Evolutionary conservation across 2,888 invertebrate genomes (phyloP).

Genomic region (Penaeus monodon): DNA sequence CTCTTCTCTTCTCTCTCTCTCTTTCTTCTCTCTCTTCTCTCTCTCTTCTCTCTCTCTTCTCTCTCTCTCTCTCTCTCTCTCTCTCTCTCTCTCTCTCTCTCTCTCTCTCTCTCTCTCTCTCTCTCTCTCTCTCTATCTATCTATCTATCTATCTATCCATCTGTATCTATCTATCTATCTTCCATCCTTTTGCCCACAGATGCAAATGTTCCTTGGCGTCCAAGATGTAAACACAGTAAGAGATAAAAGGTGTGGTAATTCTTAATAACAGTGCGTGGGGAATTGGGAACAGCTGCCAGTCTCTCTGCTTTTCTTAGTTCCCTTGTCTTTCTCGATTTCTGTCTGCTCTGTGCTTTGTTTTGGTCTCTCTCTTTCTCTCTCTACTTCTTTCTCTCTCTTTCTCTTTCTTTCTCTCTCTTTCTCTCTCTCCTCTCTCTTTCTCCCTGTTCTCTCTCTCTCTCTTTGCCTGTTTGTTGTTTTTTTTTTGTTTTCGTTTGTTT

Average conservation of each 20-base stretch:
- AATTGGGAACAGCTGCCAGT: not conserved
- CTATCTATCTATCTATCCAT: not conserved
- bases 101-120: not conserved
- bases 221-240: not conserved
- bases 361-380: not conserved
- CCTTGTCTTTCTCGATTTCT: no score
- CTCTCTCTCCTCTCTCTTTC: no score
- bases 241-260: not conserved
- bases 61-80: constrained; percentile 9
- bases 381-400: not conserved
- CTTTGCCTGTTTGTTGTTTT: not conserved
- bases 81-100: not conserved
- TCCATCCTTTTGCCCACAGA: not conserved
- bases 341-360: no score
- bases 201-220: not conserved
- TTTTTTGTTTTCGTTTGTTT: no score
- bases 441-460: not conserved
- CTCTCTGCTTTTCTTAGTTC: not conserved
- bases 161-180: not conserved
- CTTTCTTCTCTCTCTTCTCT: no score
- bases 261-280: no score
- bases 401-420: not conserved
- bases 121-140: not conserved
- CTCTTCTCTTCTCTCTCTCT: not conserved
- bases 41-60: no score